Percentiles rank a stretch among this genome's conserved stretches.
phyloP scores from a whole-genome alignment of 1,140 invertebrate genomes.

The Protaetia brevitarsis region DNA sequence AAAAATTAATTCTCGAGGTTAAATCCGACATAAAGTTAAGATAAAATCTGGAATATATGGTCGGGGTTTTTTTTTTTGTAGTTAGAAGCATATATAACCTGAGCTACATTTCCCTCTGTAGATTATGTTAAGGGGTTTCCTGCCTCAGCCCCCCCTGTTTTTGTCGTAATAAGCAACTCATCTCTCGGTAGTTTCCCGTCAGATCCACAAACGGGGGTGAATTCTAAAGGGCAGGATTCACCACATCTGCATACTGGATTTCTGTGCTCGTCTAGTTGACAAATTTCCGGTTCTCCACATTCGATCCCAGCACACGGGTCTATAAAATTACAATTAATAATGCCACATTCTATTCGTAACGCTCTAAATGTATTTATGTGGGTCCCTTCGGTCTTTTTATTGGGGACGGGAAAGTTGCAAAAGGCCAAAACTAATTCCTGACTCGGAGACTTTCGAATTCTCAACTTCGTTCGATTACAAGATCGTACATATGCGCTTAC shows the following conservation, averaged over 20 bases:
- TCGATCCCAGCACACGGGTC: slow-evolving; percentile 77
- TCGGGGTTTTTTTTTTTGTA: too few species aligned
- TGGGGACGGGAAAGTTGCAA: too few species aligned
- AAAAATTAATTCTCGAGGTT: too few species aligned
- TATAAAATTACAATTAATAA: slow-evolving; percentile 48
- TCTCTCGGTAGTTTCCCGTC: slow-evolving; percentile 81
- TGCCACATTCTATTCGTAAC: not conserved
- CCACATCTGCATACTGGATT: slow-evolving; percentile 77
- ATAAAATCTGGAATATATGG: too few species aligned
- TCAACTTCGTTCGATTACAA: too few species aligned
- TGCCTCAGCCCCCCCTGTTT: slow-evolving; percentile 72
- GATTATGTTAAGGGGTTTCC: slow-evolving; percentile 70
- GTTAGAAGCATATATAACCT: too few species aligned
- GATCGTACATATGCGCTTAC: too few species aligned
- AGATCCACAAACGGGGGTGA: slow-evolving; percentile 79
- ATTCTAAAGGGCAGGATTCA: slow-evolving; percentile 74
- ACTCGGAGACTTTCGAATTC: too few species aligned
- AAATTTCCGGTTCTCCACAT: slow-evolving; percentile 78
- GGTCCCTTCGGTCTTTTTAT: not conserved
- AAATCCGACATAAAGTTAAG: too few species aligned
- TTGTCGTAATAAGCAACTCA: slow-evolving; percentile 75
- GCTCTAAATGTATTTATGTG: not conserved
- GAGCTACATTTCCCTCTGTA: slow-evolving; percentile 76
- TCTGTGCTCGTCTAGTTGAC: slow-evolving; percentile 75
- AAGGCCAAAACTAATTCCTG: too few species aligned